Base-by-base conservation (phyloP, 1,140 invertebrate genomes). In the Muscidifurax raptorellus region DNA sequence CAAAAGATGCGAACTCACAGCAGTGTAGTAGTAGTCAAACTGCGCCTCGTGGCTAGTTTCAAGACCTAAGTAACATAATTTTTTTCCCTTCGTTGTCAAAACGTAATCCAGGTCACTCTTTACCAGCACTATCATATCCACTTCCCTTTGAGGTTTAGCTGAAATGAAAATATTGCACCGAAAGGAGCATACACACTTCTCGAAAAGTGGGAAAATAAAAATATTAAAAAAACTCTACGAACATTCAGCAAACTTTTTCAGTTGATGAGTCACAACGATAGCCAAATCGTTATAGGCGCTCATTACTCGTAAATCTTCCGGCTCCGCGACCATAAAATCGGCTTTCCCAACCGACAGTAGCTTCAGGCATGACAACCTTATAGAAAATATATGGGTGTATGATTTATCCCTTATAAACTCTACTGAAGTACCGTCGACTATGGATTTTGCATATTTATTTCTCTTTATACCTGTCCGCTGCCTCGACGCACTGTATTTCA, bases 311-410 rank as follows among this genome's bases (percentile, higher is more conserved):
- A 97, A 92, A 92, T 97, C 96, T 90, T 97, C 96, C 0, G 97
- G 95, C 82, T 96, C 96, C 86, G 97, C 94, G 2, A 97, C 95
- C 1, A 96, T 95, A 87, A 98, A 96, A 91, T 98, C 97, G 13
- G 96, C 97, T 22, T 95, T 94, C 22, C 95, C 95, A 88, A 95
- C 95, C 59, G 94, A 93, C 83, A 98, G 95, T 83, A 94, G 93
- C 71, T 95, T 92, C 84, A 98, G 93, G 90, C 97, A 98, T 7
- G 40, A 44, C 28, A 59, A 77, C 18, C 52, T 59, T 59, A 22
- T 1, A 22, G 18, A 59, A 59, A 59, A 59, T 59, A 59, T 22
- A n/a, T 59, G 22, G 1, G 18, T 22, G 18, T 59, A 12, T 15
- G 44, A 47, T 47, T 47, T 47, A 59, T 59, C 52, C 52, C 15